Base-by-base conservation (phyloP, 1,140 invertebrate genomes). In the Polyergus mexicanus region DNA sequence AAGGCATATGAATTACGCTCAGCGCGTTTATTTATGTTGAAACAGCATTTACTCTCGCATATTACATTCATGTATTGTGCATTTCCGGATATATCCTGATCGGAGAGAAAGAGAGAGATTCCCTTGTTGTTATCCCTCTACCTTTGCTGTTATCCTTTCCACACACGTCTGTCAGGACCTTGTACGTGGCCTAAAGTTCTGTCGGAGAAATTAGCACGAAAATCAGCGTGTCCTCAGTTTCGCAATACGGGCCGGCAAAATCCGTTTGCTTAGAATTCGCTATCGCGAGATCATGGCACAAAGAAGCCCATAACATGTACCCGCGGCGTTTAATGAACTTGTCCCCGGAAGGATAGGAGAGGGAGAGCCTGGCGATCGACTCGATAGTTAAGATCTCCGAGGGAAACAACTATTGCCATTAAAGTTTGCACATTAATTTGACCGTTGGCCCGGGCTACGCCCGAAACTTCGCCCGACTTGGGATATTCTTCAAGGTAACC, bases 341-440 rank as follows among this genome's bases (percentile, higher is more conserved):
- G 72, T 3, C 32, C 32, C 68, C 69, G 54, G 10, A 19, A 51
- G 47, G 16, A 13, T 19, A 51, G 47, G 10, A 1, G 28, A 65
- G 58, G 28, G 8, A 76, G 72, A 90, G 89, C 90, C 88, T 74
- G 62, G 89, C 38, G 76, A 86, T 87, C 84, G 69, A 58, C 72
- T 87, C 87, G 89, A 91, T 91, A 91, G 90, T 89, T 91, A 91
- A 91, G 90, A 91, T 78, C 89, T 81, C 60, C 72, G 86, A 85
- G 85, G 28, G 87, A 63, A 87, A 86, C 89, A 91, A 90, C 90
- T 91, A 91, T 91, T 91, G 91, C 88, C 47, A 83, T 89, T 80
- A 85, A 91, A 91, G 90, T 91, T 91, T 91, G 89, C 89, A 84
- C 89, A 91, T 91, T 91, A 91, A 91, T 91, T 91, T 90, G 87